Conservation (phyloP, 2,113 vertebrate species). For the Aldabrachelys gigantea region DNA sequence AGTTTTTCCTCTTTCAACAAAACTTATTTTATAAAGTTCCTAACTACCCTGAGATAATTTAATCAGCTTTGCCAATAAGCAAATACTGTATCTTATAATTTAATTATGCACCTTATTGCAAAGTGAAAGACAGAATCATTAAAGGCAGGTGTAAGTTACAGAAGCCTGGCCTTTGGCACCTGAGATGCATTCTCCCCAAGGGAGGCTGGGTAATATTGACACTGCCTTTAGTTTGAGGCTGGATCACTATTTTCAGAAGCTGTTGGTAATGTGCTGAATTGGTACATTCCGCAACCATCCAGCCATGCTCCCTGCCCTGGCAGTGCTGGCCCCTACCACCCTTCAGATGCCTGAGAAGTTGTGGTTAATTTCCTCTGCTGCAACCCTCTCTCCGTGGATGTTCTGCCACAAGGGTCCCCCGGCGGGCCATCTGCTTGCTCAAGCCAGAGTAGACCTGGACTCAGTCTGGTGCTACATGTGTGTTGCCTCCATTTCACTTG, state of each 20-base stretch:
- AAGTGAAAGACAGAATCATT: background rate
- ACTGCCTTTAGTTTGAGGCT: background rate
- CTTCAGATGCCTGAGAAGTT: background rate
- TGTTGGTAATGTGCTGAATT: background rate
- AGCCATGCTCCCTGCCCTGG: constrained; percentile 14
- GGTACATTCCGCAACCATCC: background rate
- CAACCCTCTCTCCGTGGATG: background rate
- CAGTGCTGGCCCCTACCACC: rapidly evolving
- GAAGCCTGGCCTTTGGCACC: constrained; percentile 36
- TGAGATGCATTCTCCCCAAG: background rate
- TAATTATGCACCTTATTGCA: background rate
- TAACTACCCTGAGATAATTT: background rate
- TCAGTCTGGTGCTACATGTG: background rate
- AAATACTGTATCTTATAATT: background rate
- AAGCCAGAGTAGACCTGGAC: background rate
- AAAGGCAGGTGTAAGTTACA: background rate
- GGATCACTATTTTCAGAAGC: background rate
- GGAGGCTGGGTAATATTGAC: background rate
- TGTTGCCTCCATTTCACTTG: rapidly evolving
- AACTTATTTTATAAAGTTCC: constrained; percentile 5
- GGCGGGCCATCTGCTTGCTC: background rate
- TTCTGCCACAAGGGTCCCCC: background rate
- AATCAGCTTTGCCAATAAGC: background rate
- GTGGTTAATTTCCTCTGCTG: background rate
- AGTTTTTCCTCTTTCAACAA: background rate